Conservation (phyloP, 2,797 vertebrate genomes). For the Neomorphus geoffroyi region DNA sequence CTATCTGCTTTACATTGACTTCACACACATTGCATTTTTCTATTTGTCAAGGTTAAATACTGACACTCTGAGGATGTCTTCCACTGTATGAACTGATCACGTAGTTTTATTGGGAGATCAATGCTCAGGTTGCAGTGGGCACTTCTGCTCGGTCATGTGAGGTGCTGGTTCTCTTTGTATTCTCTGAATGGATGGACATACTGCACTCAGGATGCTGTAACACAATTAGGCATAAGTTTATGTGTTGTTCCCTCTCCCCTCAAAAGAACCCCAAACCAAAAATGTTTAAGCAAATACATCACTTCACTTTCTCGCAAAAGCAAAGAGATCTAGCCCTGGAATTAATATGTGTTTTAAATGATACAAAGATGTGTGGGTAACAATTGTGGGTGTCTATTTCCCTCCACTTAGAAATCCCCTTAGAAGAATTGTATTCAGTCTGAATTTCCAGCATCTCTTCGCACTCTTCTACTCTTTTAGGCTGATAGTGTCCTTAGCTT, state of each 20-base stretch:
- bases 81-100: not conserved
- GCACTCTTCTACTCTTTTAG: not conserved
- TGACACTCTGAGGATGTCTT: not conserved
- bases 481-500: not conserved
- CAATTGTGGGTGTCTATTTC: not conserved
- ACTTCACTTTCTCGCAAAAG: not conserved
- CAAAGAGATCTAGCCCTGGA: not conserved
- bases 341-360: not conserved
- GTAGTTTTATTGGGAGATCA: not conserved
- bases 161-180: not conserved
- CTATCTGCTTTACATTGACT: not conserved
- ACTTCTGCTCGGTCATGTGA: not conserved
- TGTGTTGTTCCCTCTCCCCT: fast-evolving
- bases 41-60: not conserved
- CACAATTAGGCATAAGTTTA: not conserved
- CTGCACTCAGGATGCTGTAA: not conserved
- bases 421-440: not conserved
- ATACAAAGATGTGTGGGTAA: not conserved
- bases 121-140: not conserved
- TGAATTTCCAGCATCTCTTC: not conserved
- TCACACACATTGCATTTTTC: not conserved
- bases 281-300: not conserved
- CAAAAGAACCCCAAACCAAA: no score
- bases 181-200: not conserved
- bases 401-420: not conserved